Conservation (phyloP, 2,888 invertebrate species). For the Arge pagana region DNA sequence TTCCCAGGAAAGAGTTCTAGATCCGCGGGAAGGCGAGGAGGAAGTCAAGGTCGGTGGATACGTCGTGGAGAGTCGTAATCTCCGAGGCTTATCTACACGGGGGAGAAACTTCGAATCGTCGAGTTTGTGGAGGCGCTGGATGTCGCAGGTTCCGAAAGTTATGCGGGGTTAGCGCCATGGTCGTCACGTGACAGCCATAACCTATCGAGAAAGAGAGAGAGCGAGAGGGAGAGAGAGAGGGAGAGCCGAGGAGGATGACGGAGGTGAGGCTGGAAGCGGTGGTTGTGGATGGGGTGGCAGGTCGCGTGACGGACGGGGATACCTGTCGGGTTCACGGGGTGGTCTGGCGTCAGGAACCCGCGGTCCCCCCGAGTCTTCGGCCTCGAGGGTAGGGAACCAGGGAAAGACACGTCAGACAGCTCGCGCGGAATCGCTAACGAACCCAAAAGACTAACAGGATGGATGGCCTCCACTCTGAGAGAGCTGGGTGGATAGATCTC, state of each 20-base stretch:
- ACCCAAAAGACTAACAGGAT: constrained; percentile 52
- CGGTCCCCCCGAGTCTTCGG: constrained; percentile 24
- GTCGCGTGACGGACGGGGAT: constrained; percentile 52
- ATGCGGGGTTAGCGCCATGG: constrained; percentile 42
- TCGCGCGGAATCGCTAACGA: constrained; percentile 53
- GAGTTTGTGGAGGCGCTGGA: constrained; percentile 11
- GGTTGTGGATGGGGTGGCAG: constrained; percentile 32
- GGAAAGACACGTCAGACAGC: constrained; percentile 42
- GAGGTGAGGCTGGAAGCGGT: constrained; percentile 12
- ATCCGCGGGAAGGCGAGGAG: constrained; percentile 26
- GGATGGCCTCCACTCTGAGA: constrained; percentile 37
- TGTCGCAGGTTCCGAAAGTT: constrained; percentile 30
- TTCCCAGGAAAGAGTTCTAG: constrained; percentile 27
- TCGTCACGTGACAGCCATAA: constrained; percentile 29
- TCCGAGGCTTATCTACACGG: constrained; percentile 18
- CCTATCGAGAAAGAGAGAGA: too few relatives aligned
- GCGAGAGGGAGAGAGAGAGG: too few relatives aligned
- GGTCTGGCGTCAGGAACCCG: constrained; percentile 47
- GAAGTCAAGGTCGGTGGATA: constrained; percentile 10
- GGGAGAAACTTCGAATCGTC: constrained; percentile 12
- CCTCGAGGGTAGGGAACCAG: constrained; percentile 27
- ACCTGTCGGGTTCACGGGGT: constrained; percentile 52
- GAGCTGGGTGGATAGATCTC: too few relatives aligned
- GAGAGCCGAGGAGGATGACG: constrained; percentile 30
- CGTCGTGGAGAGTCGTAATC: constrained; percentile 11